Evolutionary conservation across 2,797 vertebrate genomes (phyloP), one percentile per base, ranked within the genome.

Genomic region (Microctenopoma lineatum): DNA sequence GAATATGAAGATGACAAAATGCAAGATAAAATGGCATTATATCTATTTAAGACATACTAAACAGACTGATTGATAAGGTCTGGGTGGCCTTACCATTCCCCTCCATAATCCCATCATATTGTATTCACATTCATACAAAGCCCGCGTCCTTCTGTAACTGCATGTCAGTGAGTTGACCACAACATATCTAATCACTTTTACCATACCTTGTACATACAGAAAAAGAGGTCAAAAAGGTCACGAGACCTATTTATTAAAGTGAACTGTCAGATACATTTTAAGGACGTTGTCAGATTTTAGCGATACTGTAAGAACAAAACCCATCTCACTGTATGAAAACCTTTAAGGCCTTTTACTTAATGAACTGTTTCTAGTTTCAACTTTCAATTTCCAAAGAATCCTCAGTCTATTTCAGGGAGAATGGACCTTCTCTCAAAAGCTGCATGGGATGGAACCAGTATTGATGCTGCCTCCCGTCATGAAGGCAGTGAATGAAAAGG

Each of bases 381-480:
- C 80, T 83, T 80, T 69, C 45, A 62, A 36, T 85, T 76, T 78
- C 53, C 50, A 34, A 63, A 57, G 54, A 82, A 85, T 85, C 59
- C 46, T 66, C 68, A 57, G 66, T 77, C 32, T 61, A 73, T 87
- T 86, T 84, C 3, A 21, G 12, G 18, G 38, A 62, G 39, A 75
- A 72, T 32, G 51, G 50, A 13, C 44, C 46, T 69, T 60, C 53
- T 59, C 12, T 77, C 55, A 25, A 36, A 34, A 74, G 79, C 75
- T 50, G 53, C n/a, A 0, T 47, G 59, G 25, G 60, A 47, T 51
- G 62, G 72, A 81, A 80, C 59, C 46, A 60, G 73, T 75, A 86
- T 77, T 80, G 77, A 82, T 76, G 80, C 59, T 48, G 42, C 42
- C 56, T 73, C 34, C 71, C 32, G 54, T 71, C 6, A 34, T 48